phyloP scores from a whole-genome alignment of 2,797 vertebrate genomes.

The Cetoscarus ocellatus region DNA sequence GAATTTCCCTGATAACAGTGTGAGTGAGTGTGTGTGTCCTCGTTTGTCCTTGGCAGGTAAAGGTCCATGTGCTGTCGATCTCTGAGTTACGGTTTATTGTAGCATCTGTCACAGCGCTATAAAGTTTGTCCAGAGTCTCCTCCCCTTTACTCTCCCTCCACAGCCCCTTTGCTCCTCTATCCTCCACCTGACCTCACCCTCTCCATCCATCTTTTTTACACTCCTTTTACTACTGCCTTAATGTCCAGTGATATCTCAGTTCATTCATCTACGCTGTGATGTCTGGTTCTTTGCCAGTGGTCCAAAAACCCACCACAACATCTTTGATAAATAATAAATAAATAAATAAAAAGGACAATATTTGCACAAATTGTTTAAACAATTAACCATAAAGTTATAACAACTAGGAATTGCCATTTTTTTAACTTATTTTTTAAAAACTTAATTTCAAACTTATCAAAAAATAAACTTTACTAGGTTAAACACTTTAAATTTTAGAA shows the following conservation, averaged over 20 bases:
- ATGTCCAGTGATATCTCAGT: neutral
- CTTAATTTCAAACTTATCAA: no score
- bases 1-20: conserved; percentile 9
- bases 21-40: conserved; percentile 7
- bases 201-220: neutral
- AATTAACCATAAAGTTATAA: no score
- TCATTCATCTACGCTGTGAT: neutral
- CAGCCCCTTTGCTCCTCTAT: neutral
- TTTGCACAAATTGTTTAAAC: no score
- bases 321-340: no score
- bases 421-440: no score
- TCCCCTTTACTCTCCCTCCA: neutral
- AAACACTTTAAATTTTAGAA: no score
- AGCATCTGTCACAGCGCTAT: conserved; percentile 34
- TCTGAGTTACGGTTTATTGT: conserved; percentile 32
- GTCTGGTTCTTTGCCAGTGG: neutral
- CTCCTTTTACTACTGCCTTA: neutral
- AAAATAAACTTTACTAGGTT: no score
- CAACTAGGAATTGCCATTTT: no score
- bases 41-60: conserved; percentile 33
- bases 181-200: conserved; percentile 3
- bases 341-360: neutral
- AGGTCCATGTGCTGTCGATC: conserved; percentile 15
- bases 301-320: conserved; percentile 11
- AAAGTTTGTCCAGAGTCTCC: conserved; percentile 13